These are phyloP conservation scores for Zaprionus davidi DNA, from an alignment of 1,140 invertebrate genomes.

Conservation along the genomic window DNA sequence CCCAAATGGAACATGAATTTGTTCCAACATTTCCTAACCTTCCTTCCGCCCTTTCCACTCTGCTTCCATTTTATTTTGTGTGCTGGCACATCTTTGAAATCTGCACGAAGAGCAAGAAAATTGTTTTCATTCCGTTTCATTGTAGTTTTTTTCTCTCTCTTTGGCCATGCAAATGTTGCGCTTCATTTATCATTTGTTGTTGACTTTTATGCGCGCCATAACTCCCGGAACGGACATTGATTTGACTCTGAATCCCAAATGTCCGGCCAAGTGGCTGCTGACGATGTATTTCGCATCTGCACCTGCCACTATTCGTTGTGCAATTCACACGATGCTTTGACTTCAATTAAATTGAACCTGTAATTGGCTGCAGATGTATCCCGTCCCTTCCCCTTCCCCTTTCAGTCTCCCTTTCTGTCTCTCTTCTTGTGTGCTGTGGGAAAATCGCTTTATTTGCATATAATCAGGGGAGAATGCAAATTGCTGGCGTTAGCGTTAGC, in stretches of 20 bases:
- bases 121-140: conserved; percentile 24
- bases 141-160: conserved; percentile 4
- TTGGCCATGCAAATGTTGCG: conserved; percentile 57
- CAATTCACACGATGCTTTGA: conserved; percentile 38
- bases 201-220: conserved; percentile 75
- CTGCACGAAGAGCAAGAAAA: conserved; percentile 38
- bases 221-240: conserved; percentile 67
- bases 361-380: conserved; percentile 61
- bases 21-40: conserved; percentile 4
- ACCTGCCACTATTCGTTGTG: not conserved
- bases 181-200: conserved; percentile 71
- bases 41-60: conserved; percentile 2
- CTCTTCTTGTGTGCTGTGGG: conserved; percentile 24
- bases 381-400: not conserved
- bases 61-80: not conserved
- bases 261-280: not conserved
- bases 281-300: not conserved
- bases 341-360: conserved; percentile 66
- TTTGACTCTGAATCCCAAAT: conserved; percentile 48
- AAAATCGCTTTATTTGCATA: conserved; percentile 54
- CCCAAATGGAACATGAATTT: conserved; percentile 65
- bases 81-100: conserved; percentile 39
- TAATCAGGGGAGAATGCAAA: conserved; percentile 44
- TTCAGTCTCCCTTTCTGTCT: not conserved
- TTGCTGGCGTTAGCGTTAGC: conserved; percentile 33